Percentiles rank a stretch among this genome's conserved stretches.
Conservation (phyloP, 2,113 vertebrate genomes). For the Triplophysa dalaica region DNA sequence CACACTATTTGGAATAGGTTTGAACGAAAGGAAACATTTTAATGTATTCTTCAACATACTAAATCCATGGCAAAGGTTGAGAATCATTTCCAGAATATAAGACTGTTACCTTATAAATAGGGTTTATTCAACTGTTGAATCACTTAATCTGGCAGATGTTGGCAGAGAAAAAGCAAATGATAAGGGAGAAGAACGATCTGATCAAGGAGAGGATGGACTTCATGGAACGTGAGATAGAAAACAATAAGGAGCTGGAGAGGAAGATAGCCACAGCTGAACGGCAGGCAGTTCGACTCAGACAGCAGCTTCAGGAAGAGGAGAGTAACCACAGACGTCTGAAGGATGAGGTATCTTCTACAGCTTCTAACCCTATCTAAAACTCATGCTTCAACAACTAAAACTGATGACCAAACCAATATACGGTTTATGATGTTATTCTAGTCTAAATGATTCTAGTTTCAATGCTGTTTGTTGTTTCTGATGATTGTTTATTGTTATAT, state of each 20-base stretch:
- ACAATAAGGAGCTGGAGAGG: conserved; percentile 87
- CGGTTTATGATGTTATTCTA: too few species aligned
- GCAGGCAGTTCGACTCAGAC: conserved; percentile 72
- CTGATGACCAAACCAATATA: not conserved
- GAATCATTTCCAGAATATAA: too few species aligned
- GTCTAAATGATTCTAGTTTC: too few species aligned
- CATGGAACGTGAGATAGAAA: conserved; percentile 80
- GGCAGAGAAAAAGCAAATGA: conserved; percentile 77
- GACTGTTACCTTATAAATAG: not conserved
- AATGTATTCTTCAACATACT: too few species aligned
- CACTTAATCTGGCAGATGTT: conserved; percentile 72
- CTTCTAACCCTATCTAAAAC: not conserved
- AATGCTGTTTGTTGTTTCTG: too few species aligned
- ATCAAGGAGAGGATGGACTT: conserved; percentile 81
- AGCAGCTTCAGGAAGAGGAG: conserved; percentile 78
- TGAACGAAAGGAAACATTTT: not conserved
- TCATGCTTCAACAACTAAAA: not conserved
- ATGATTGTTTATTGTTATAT: too few species aligned
- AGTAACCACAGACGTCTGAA: conserved; percentile 70
- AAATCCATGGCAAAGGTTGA: too few species aligned
- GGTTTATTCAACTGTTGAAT: not conserved
- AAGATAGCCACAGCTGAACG: conserved; percentile 74
- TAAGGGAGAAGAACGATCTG: conserved; percentile 74
- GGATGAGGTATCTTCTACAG: conserved; percentile 71
- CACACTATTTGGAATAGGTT: not conserved